Conservation (phyloP, 2,113 vertebrate species). For the Desmodus rotundus region DNA sequence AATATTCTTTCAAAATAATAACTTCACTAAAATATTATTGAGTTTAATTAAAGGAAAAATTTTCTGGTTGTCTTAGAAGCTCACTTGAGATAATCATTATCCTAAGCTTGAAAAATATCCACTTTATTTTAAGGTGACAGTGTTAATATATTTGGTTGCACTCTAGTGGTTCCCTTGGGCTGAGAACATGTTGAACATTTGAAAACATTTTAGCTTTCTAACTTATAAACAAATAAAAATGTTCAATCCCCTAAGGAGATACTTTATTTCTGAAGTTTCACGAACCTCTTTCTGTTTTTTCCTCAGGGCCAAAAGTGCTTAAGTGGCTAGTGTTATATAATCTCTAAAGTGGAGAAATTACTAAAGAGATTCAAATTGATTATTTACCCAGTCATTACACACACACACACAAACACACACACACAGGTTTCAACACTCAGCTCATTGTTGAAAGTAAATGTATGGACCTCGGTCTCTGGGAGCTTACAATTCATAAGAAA, state of each 20-base stretch:
- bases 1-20: background rate
- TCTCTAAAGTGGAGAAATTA: background rate
- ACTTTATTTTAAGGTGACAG: background rate
- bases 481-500: background rate
- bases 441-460: background rate
- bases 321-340: constrained; percentile 2
- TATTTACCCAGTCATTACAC: background rate
- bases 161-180: constrained; percentile 6
- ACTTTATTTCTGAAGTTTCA: constrained; percentile 44
- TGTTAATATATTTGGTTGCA: background rate
- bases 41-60: background rate
- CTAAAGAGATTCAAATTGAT: constrained; percentile 9
- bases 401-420: background rate
- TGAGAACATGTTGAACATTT: constrained; percentile 19
- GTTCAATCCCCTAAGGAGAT: background rate
- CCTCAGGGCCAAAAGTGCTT: background rate
- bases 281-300: background rate
- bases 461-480: background rate
- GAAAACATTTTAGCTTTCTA: constrained; percentile 35
- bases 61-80: background rate
- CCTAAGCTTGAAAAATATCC: constrained; percentile 9
- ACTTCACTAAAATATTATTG: background rate
- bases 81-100: background rate
- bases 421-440: background rate
- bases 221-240: constrained; percentile 33